Evolutionary conservation across 2,113 vertebrate species (phyloP).

Genomic region (Lepus timidus): DNA sequence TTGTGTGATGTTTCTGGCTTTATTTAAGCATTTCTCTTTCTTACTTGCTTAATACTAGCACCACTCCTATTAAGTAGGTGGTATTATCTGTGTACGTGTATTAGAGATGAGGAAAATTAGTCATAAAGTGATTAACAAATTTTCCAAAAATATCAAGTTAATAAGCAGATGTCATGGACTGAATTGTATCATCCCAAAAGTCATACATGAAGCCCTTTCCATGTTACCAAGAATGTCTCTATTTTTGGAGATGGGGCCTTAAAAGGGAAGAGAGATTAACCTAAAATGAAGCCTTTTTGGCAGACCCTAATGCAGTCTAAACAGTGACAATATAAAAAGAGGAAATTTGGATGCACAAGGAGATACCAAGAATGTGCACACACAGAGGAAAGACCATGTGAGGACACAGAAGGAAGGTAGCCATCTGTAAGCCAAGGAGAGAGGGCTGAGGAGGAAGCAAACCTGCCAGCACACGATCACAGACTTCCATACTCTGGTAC

Average conservation of each 20-base stretch:
- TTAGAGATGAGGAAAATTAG: neutral
- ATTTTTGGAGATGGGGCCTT: rapidly evolving
- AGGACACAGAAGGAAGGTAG: too few relatives aligned
- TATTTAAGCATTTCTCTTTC: neutral
- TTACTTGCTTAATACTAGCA: neutral
- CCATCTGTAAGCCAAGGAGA: neutral
- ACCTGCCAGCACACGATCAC: too few relatives aligned
- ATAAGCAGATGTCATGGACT: neutral
- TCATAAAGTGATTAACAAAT: neutral
- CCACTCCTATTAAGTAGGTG: neutral
- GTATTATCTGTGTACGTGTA: neutral
- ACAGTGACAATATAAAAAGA: too few relatives aligned
- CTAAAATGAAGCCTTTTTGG: neutral
- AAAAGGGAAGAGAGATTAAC: neutral
- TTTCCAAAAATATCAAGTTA: neutral
- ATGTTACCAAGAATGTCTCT: neutral
- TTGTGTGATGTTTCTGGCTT: neutral
- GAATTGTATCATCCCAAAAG: neutral
- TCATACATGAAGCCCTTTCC: neutral
- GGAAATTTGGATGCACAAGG: neutral
- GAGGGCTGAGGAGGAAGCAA: neutral
- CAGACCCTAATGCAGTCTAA: neutral
- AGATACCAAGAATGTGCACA: too few relatives aligned
- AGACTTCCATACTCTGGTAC: neutral
- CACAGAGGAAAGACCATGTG: neutral